These are phyloP conservation scores for Podarcis raffonei DNA, from an alignment of 2,113 vertebrate genomes.

Conservation along the genomic window DNA sequence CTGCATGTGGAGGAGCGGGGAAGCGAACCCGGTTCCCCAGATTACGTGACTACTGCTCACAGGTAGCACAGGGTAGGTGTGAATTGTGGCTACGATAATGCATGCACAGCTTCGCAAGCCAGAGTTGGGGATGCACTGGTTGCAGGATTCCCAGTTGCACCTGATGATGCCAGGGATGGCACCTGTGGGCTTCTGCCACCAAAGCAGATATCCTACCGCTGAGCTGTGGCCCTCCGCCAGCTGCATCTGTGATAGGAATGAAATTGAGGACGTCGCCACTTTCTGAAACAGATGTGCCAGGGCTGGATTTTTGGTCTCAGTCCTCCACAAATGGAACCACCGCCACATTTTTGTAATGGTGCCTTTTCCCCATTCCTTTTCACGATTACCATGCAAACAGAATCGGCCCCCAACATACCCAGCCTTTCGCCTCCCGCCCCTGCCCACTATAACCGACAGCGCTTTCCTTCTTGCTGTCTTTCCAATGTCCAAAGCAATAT, in stretches of 20 bases:
- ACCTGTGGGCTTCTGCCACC: background rate
- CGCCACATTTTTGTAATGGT: background rate
- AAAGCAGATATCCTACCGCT: no score
- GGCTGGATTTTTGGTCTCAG: background rate
- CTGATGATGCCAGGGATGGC: conserved; percentile 36
- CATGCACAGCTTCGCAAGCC: no score
- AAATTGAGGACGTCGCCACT: no score
- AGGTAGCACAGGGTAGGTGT: no score
- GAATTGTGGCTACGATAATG: no score
- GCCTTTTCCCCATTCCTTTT: background rate
- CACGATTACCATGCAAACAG: background rate
- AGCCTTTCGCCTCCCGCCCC: background rate
- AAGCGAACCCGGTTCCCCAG: no score
- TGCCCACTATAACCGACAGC: accelerated
- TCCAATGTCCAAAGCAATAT: conserved; percentile 12
- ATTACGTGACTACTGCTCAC: no score
- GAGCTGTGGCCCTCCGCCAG: no score
- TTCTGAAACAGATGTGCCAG: accelerated
- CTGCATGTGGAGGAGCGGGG: no score
- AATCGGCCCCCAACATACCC: background rate
- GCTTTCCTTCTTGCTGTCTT: background rate
- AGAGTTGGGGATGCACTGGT: no score
- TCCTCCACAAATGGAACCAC: background rate
- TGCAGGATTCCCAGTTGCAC: background rate
- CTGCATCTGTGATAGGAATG: background rate